Conservation (phyloP, 2,888 invertebrate genomes). For the Amorpha juglandis region DNA sequence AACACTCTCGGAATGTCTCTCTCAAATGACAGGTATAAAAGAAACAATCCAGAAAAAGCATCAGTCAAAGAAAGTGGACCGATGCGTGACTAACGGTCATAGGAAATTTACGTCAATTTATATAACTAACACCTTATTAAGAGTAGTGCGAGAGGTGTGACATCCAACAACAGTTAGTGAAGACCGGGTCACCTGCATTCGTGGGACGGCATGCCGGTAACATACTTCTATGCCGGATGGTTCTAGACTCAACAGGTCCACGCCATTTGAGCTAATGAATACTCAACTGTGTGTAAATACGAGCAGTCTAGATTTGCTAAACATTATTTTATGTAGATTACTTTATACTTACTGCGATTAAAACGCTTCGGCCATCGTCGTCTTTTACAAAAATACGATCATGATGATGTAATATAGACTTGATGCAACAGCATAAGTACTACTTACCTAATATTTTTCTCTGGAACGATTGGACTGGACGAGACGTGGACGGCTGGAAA, state of each 20-base stretch:
- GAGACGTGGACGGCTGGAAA: too few relatives aligned
- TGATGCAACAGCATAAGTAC: too few relatives aligned
- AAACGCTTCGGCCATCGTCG: too few relatives aligned
- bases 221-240: conserved; percentile 65
- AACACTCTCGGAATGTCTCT: conserved; percentile 11
- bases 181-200: conserved; percentile 78
- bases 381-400: too few relatives aligned
- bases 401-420: too few relatives aligned
- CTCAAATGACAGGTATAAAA: conserved; percentile 1
- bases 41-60: too few relatives aligned
- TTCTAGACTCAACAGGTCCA: conserved; percentile 4
- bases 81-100: conserved; percentile 53
- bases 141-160: conserved; percentile 65
- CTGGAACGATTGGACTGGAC: too few relatives aligned
- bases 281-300: conserved; percentile 13
- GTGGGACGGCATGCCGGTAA: conserved; percentile 55
- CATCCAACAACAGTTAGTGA: conserved; percentile 75
- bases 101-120: conserved; percentile 72
- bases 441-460: too few relatives aligned
- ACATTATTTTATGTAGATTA: background rate
- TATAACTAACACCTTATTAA: conserved; percentile 73
- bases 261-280: conserved; percentile 11
- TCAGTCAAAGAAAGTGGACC: conserved; percentile 72
- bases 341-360: too few relatives aligned
- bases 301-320: background rate